A percentile compares a stretch with the other conserved stretches of the same genome.
These are phyloP conservation scores for Acanthurus tractus DNA, from an alignment of 2,797 vertebrate genomes.

Conservation along the genomic window DNA sequence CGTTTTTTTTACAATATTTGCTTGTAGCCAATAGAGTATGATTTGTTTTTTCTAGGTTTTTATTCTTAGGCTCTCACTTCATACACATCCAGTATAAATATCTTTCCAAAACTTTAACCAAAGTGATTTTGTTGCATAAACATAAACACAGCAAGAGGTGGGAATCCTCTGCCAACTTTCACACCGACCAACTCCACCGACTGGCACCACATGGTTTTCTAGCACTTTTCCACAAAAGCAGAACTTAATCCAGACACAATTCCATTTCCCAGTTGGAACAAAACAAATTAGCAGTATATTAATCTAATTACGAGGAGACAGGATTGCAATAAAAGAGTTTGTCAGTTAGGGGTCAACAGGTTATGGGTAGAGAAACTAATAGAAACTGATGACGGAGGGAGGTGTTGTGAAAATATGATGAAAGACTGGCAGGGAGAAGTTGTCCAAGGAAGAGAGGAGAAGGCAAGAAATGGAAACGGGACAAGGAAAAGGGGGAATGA, in stretches of 20 bases:
- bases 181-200: neutral
- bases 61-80: neutral
- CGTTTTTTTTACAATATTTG: neutral
- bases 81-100: neutral
- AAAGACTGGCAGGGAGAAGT: neutral
- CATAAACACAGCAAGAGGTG: too few relatives aligned
- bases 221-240: neutral
- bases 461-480: neutral
- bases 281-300: neutral
- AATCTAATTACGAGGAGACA: neutral
- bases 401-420: neutral
- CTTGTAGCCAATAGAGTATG: neutral
- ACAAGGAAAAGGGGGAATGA: neutral
- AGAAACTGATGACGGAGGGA: neutral
- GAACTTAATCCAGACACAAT: neutral
- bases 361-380: neutral
- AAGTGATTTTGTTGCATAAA: neutral
- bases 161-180: neutral
- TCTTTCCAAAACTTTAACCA: neutral
- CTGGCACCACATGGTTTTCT: neutral
- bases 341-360: neutral
- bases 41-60: neutral
- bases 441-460: neutral
- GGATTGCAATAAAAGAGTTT: neutral
- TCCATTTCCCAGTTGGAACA: slow-evolving; percentile 10